Percentiles rank a stretch among this genome's conserved stretches.
Evolutionary conservation across 2,888 invertebrate genomes (phyloP).

Genomic region (Archaeoteleia sp.): DNA sequence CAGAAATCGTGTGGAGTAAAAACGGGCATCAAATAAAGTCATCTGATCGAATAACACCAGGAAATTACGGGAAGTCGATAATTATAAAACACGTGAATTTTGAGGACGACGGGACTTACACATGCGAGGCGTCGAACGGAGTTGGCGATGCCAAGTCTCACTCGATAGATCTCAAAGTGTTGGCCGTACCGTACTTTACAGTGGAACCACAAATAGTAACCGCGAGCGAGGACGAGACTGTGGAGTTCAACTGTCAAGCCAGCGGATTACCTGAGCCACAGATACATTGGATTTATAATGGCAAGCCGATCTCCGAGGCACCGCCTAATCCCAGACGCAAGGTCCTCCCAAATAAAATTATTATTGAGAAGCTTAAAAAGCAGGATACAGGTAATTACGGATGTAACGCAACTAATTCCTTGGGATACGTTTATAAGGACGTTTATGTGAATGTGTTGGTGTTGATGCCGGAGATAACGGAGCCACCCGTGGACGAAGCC

Average conservation of each 20-base stretch:
- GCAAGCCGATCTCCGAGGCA: conserved; percentile 86
- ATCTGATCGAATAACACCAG: too few relatives aligned
- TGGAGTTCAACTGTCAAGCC: conserved; percentile 91
- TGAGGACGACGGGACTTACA: conserved; percentile 93
- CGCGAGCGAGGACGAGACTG: conserved; percentile 93
- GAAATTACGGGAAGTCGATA: conserved; percentile 96
- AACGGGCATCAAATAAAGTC: too few relatives aligned
- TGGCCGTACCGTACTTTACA: conserved; percentile 92
- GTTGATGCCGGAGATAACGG: conserved; percentile 91
- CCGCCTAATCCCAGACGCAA: conserved; percentile 83
- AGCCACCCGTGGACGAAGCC: conserved; percentile 86
- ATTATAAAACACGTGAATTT: conserved; percentile 90
- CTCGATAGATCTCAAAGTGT: conserved; percentile 86
- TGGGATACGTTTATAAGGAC: conserved; percentile 98
- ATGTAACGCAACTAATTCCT: conserved; percentile 98
- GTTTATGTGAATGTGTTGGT: conserved; percentile 97
- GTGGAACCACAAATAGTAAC: conserved; percentile 91
- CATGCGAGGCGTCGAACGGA: conserved; percentile 93
- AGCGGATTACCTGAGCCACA: conserved; percentile 92
- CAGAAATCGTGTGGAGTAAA: conserved; percentile 95
- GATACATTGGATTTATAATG: conserved; percentile 97
- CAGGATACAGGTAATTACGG: conserved; percentile 98
- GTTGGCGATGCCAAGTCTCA: conserved; percentile 90
- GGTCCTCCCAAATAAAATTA: conserved; percentile 83
- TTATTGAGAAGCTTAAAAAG: conserved; percentile 86